Evolutionary conservation across 2,113 vertebrate genomes (phyloP).

Genomic region (Theristicus caerulescens): DNA sequence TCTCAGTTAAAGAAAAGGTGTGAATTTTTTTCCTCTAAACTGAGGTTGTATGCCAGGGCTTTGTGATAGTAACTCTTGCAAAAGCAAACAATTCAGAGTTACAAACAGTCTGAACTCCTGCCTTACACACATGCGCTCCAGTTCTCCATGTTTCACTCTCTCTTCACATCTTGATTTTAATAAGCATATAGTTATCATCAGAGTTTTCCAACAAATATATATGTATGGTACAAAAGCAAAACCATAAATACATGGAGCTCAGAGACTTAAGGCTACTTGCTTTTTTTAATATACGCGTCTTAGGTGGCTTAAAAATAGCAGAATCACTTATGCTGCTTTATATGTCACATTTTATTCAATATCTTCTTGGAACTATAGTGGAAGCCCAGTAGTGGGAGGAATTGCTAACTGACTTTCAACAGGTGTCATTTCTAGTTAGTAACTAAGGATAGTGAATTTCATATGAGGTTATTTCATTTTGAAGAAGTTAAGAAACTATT

Average conservation of each 20-base stretch:
- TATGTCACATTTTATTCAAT: neutral
- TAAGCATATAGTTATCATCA: neutral
- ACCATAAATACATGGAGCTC: neutral
- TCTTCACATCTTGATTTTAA: neutral
- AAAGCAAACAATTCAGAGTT: neutral
- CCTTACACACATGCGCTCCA: neutral
- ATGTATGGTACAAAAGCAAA: neutral
- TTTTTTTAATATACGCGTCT: neutral
- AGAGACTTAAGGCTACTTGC: neutral
- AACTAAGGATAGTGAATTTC: neutral
- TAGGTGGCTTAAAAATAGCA: neutral
- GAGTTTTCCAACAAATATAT: neutral
- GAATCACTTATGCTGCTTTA: neutral
- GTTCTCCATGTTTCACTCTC: neutral
- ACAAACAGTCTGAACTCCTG: neutral
- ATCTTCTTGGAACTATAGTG: neutral
- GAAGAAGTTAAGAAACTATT: neutral
- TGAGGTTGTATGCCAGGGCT: neutral
- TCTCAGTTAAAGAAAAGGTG: neutral
- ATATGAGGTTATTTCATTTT: neutral
- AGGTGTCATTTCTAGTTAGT: neutral
- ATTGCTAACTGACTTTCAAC: neutral
- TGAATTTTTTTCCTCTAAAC: neutral
- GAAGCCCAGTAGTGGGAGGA: neutral
- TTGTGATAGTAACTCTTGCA: neutral